A percentile compares a stretch with the other conserved stretches of the same genome.
Evolutionary conservation across 2,113 vertebrate genomes (phyloP).

Genomic region (Tychaedon coryphoeus): DNA sequence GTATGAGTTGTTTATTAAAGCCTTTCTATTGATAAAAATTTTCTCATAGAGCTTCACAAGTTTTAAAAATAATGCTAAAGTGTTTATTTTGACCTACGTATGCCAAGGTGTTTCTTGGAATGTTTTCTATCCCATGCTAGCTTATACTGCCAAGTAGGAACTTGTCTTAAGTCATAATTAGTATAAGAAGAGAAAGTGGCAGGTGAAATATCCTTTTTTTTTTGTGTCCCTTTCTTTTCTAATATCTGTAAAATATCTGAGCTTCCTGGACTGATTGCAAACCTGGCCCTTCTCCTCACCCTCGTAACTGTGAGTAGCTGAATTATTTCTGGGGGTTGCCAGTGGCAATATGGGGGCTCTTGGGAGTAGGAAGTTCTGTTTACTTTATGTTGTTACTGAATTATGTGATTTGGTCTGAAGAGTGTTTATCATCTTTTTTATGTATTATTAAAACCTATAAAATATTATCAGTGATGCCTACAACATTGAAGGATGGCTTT

Average conservation of each 20-base stretch:
- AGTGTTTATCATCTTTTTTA: not conserved
- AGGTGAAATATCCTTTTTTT: not conserved
- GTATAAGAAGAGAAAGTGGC: not conserved
- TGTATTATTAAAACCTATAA: not conserved
- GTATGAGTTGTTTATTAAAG: not conserved
- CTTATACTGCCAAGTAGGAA: not conserved
- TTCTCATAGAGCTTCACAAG: not conserved
- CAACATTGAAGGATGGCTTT: not conserved
- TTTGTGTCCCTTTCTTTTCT: not conserved
- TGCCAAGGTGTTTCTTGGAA: not conserved
- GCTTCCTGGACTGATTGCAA: not conserved
- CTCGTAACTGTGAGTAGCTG: fast-evolving
- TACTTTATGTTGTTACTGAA: not conserved
- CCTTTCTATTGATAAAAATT: not conserved
- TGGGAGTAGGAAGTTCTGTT: not conserved
- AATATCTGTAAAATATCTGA: not conserved
- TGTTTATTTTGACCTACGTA: not conserved
- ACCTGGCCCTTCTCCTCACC: not conserved
- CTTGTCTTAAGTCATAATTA: not conserved
- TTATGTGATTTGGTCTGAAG: not conserved
- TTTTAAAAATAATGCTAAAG: not conserved
- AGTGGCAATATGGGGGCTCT: not conserved
- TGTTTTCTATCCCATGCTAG: not conserved
- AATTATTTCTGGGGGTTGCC: not conserved
- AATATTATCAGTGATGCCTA: not conserved